Conservation (phyloP, 1,140 invertebrate genomes). For the Cydia fagiglandana region DNA sequence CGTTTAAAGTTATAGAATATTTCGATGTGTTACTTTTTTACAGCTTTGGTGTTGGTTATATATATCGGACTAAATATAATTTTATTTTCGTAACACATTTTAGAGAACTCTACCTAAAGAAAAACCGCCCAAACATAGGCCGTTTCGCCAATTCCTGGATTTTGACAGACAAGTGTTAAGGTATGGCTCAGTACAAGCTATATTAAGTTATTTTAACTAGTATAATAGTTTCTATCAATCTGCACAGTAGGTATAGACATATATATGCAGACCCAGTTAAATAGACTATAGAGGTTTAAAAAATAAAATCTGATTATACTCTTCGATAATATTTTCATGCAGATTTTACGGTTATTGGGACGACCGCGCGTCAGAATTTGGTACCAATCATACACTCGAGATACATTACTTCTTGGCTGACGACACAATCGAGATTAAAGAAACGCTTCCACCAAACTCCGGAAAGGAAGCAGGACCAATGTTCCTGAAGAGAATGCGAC, state of each 20-base stretch:
- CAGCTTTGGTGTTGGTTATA: no score
- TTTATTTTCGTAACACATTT: constrained; percentile 32
- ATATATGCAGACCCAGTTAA: no score
- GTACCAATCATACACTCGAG: constrained; percentile 86
- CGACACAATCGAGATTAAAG: constrained; percentile 93
- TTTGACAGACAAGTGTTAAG: constrained; percentile 87
- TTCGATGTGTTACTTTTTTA: no score
- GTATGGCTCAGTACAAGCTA: constrained; percentile 42
- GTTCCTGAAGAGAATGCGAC: constrained; percentile 86
- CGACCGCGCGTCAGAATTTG: constrained; percentile 86
- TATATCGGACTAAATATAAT: background rate
- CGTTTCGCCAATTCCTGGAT: constrained; percentile 86
- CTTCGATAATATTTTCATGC: constrained; percentile 46
- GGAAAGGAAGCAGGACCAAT: constrained; percentile 85
- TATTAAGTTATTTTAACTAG: no score
- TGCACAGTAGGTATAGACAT: no score
- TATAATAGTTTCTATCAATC: no score
- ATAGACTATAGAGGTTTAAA: background rate
- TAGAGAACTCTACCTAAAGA: constrained; percentile 52
- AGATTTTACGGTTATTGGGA: constrained; percentile 96
- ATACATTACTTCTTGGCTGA: constrained; percentile 92
- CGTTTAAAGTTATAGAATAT: no score
- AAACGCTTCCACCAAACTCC: constrained; percentile 84
- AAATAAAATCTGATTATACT: no score
- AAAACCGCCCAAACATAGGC: constrained; percentile 64